Evolutionary conservation across 2,797 vertebrate species (phyloP).

Genomic region (Hapalemur alaotrensis): DNA sequence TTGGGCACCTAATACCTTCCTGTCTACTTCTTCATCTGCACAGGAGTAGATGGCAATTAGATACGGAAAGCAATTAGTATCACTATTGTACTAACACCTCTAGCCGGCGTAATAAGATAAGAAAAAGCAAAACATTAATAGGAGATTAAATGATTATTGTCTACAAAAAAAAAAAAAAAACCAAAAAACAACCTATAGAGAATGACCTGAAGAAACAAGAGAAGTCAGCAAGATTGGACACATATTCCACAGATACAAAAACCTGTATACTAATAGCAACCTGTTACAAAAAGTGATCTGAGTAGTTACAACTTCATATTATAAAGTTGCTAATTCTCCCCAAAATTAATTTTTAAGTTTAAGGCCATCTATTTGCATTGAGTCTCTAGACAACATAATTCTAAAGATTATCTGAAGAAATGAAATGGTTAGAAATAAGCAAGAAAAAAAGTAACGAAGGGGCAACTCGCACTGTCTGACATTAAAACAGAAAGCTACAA

Average conservation of each 20-base stretch:
- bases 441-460: neutral
- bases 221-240: neutral
- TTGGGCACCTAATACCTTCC: neutral
- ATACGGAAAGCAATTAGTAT: neutral
- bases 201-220: neutral
- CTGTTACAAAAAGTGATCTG: neutral
- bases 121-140: neutral
- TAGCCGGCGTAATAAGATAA: neutral
- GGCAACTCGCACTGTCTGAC: fast-evolving
- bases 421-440: neutral
- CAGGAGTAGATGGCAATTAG: neutral
- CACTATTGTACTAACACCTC: neutral
- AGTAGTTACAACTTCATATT: neutral
- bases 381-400: neutral
- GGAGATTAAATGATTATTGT: neutral
- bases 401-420: neutral
- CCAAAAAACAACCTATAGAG: neutral
- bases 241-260: fast-evolving
- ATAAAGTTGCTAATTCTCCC: neutral
- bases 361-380: neutral
- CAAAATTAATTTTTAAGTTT: neutral
- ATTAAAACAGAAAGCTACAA: neutral
- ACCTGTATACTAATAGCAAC: fast-evolving
- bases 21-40: neutral
- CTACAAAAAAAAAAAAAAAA: neutral